A percentile compares a stretch with the other conserved stretches of the same genome.
phyloP scores from a whole-genome alignment of 2,797 vertebrate species.

The Sebastes matsubarae region DNA sequence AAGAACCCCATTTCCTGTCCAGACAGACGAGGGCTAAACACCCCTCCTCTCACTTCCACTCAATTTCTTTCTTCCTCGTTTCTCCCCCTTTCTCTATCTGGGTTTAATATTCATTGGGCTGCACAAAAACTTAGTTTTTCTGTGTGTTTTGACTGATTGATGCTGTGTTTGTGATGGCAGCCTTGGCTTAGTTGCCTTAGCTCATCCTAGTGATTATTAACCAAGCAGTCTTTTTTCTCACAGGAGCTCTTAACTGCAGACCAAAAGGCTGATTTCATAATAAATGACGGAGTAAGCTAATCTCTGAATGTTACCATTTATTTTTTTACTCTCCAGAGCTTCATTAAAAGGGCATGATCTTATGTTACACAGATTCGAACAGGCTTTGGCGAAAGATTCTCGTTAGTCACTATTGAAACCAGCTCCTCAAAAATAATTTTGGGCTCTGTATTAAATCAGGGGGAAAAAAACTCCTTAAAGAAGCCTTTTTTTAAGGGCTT shows the following conservation, averaged over 20 bases:
- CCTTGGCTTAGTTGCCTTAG: constrained; percentile 14
- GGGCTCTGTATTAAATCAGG: constrained; percentile 56
- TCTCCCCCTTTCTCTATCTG: neutral
- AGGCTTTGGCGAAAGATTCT: constrained; percentile 60
- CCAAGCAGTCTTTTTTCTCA: constrained; percentile 18
- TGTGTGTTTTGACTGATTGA: constrained; percentile 32
- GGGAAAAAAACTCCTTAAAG: constrained; percentile 2
- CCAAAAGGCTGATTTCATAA: constrained; percentile 48
- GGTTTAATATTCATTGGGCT: neutral
- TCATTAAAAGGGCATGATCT: constrained; percentile 56
- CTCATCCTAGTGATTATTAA: constrained; percentile 53
- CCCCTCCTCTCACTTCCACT: constrained; percentile 55
- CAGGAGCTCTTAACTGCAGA: constrained; percentile 40
- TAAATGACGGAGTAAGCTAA: constrained; percentile 29
- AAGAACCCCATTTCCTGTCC: constrained; percentile 79
- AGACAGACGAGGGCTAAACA: constrained; percentile 71
- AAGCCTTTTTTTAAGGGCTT: constrained; percentile 26
- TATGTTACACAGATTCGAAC: constrained; percentile 51
- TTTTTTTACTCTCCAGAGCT: constrained; percentile 37
- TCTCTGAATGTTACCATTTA: constrained; percentile 13
- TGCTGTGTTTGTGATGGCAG: constrained; percentile 48
- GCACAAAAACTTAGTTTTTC: neutral
- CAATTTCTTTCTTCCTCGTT: neutral
- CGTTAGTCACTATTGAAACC: constrained; percentile 55
- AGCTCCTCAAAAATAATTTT: constrained; percentile 45